Evolutionary conservation across 2,888 invertebrate species (phyloP), one percentile per base, ranked within the genome.

Genomic region (Lasioglossum zephyrum): DNA sequence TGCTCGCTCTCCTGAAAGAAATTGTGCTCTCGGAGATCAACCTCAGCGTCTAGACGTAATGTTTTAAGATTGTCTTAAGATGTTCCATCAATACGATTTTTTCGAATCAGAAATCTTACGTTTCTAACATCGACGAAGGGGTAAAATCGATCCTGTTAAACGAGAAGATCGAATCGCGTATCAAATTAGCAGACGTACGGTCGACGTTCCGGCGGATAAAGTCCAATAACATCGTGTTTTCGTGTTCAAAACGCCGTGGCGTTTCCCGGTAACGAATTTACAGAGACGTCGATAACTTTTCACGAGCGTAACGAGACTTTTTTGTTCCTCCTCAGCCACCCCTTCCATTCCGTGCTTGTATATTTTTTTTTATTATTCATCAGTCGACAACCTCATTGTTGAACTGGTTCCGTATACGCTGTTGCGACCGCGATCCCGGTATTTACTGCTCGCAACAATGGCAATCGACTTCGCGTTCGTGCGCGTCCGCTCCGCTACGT

Each of bases 241-340:
- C 77, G 63, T 66, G 73, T 47, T 60, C 47, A n/a, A 81, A 81
- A 70, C 36, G 44, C 66, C 26, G 60, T 41, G 47, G 18, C 53
- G 41, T 73, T 53, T 53, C 49, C 77, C 60, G 41, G 49, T 63
- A 81, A 77, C 69, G 74, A 82, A 70, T 74, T 74, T 57, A 44
- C 60, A 47, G 60, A 73, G 53, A 82, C 66, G 73, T 80, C 73
- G 31, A 57, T 84, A 83, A 72, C 75, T 49, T 81, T 83, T 81
- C 81, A 47, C 63, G 39, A 80, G n/a, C 36, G 47, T 39, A 60
- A 70, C 80, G 60, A 74, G 41, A 22, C 78, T 53, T 31, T 74
- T 36, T n/a, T 13, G 72, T 81, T 73, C 39, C 49, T 77, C n/a
- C 49, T 31, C 66, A 31, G 26, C 63, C 63, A 9, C 18, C 36